These are phyloP conservation scores for Bombus ignitus DNA, from an alignment of 1,140 invertebrate genomes.

Conservation along the genomic window DNA sequence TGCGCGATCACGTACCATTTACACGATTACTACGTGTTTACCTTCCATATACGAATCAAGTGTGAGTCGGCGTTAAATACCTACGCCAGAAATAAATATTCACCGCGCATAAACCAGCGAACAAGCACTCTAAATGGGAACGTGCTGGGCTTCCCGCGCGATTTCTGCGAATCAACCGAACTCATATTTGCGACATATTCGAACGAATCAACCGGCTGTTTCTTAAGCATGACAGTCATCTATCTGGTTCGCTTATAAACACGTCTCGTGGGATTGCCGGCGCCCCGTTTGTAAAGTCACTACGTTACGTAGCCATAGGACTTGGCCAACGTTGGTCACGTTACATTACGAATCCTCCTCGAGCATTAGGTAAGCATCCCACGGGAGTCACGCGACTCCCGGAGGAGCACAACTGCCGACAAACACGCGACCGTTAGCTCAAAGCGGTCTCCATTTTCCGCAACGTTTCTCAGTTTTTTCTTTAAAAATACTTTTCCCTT, in stretches of 20 bases:
- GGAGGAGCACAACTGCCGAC: constrained; percentile 26
- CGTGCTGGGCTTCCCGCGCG: no score
- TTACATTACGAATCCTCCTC: constrained; percentile 44
- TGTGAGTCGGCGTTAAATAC: not conserved
- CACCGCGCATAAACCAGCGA: not conserved
- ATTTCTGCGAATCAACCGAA: no score
- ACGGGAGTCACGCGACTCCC: constrained; percentile 54
- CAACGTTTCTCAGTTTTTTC: not conserved
- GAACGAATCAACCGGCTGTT: constrained; percentile 32
- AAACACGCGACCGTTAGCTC: constrained; percentile 54
- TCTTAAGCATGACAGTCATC: constrained; percentile 6
- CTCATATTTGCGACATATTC: not conserved
- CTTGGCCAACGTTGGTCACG: constrained; percentile 1
- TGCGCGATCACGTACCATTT: not conserved
- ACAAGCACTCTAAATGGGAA: not conserved
- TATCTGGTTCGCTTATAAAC: constrained; percentile 18
- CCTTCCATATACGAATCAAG: not conserved
- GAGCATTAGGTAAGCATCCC: constrained; percentile 56
- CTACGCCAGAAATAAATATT: constrained; percentile 13
- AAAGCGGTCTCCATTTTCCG: not conserved
- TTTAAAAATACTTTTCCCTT: not conserved
- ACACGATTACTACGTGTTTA: not conserved
- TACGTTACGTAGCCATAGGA: not conserved
- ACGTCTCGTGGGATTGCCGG: constrained; percentile 38
- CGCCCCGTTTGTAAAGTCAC: constrained; percentile 13